Conservation (phyloP, 1,140 invertebrate genomes). For the Drosophila ambigua region DNA sequence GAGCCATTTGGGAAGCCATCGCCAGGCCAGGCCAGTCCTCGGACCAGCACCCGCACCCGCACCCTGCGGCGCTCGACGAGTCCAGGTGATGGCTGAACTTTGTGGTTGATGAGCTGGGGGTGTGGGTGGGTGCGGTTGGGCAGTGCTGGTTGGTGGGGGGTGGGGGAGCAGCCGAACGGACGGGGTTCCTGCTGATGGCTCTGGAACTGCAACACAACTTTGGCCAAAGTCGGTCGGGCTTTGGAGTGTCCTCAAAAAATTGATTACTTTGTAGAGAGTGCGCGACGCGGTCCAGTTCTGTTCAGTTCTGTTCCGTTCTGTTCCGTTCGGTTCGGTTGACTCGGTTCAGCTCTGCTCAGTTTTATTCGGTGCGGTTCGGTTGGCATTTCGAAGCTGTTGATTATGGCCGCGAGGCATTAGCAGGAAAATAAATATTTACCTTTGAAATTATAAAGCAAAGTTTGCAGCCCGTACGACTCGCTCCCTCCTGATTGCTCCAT, state of each 20-base stretch:
- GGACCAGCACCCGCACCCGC: not conserved
- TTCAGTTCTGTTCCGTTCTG: conserved; percentile 6
- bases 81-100: conserved; percentile 76
- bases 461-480: conserved; percentile 45
- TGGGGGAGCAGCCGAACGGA: not conserved
- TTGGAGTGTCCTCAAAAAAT: conserved; percentile 60
- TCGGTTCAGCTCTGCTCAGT: conserved; percentile 43
- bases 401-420: conserved; percentile 78
- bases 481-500: conserved; percentile 47
- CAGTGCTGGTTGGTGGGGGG: conserved; percentile 1
- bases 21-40: conserved; percentile 9
- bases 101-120: conserved; percentile 40
- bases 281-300: conserved; percentile 55
- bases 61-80: conserved; percentile 39
- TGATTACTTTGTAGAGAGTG: conserved; percentile 73
- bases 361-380: conserved; percentile 33
- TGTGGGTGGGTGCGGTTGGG: conserved; percentile 10
- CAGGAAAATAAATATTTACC: conserved; percentile 78
- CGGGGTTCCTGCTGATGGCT: conserved; percentile 24
- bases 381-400: conserved; percentile 77
- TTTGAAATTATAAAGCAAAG: conserved; percentile 79
- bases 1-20: conserved; percentile 64
- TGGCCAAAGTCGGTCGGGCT: conserved; percentile 56
- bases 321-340: conserved; percentile 40
- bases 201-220: conserved; percentile 55